phyloP scores from a whole-genome alignment of 1,140 invertebrate genomes.

The Ceratina calcarata region DNA sequence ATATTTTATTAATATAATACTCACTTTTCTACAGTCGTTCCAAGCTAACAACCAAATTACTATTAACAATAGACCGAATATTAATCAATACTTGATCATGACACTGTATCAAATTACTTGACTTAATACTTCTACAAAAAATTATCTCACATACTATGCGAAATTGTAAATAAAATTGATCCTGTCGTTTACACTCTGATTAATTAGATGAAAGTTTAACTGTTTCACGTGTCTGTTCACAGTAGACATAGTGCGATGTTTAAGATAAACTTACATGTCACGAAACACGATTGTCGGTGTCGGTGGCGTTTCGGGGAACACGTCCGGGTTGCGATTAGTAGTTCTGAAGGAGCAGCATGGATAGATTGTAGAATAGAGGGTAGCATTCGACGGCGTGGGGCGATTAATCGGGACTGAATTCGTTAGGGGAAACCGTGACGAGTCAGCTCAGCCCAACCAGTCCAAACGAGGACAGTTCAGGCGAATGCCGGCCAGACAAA shows the following conservation, averaged over 20 bases:
- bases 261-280: background rate
- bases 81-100: background rate
- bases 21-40: slow-evolving; percentile 25
- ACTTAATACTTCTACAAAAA: background rate
- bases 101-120: background rate
- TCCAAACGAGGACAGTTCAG: slow-evolving; percentile 85
- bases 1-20: background rate
- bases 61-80: too few species aligned
- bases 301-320: background rate
- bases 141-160: background rate
- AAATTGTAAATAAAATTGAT: background rate
- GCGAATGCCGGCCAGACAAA: slow-evolving; percentile 83
- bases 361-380: slow-evolving; percentile 58
- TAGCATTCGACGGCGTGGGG: slow-evolving; percentile 25
- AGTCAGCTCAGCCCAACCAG: slow-evolving; percentile 88
- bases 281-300: slow-evolving; percentile 1
- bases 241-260: slow-evolving; percentile 38
- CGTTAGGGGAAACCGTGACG: slow-evolving; percentile 85
- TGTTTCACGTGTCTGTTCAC: background rate
- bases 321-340: slow-evolving; percentile 11
- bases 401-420: slow-evolving; percentile 30
- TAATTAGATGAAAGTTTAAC: slow-evolving; percentile 1
- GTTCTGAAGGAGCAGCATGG: slow-evolving; percentile 68
- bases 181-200: background rate
- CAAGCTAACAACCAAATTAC: background rate